Percentiles rank a stretch among this genome's conserved stretches.
These are phyloP conservation scores for Chauna torquata DNA, from an alignment of 2,113 vertebrate genomes.

Conservation along the genomic window DNA sequence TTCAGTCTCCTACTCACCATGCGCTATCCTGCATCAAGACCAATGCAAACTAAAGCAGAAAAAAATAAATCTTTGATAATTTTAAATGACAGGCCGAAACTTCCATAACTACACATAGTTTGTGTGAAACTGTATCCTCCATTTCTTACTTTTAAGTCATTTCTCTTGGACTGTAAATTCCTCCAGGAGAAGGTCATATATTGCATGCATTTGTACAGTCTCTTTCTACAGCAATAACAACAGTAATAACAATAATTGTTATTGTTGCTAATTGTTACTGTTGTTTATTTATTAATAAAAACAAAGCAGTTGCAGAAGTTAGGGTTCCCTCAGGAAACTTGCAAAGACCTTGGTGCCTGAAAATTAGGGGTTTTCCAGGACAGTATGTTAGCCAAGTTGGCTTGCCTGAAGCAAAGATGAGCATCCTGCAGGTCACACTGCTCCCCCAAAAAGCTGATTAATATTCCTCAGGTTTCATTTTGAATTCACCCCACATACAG, in stretches of 20 bases:
- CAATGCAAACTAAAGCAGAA: background rate
- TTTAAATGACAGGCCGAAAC: background rate
- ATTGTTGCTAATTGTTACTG: background rate
- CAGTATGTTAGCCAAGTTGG: background rate
- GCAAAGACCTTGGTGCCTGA: background rate
- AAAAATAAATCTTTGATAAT: background rate
- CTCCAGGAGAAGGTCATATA: background rate
- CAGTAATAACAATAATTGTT: background rate
- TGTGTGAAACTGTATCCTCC: background rate
- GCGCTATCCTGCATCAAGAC: background rate
- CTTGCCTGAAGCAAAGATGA: background rate
- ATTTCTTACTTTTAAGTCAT: background rate
- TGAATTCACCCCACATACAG: background rate
- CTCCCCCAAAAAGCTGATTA: background rate
- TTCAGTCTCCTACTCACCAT: background rate
- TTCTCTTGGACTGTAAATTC: background rate
- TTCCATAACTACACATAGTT: background rate
- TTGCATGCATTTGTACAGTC: background rate
- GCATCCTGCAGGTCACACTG: background rate
- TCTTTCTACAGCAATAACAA: background rate
- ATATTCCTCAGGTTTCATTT: background rate
- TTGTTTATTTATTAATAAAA: slow-evolving; percentile 46
- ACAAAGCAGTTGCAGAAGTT: background rate
- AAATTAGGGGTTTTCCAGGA: background rate
- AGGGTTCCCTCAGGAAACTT: background rate